phyloP scores from a whole-genome alignment of 2,888 invertebrate species.

The Ecliptopera silaceata region DNA sequence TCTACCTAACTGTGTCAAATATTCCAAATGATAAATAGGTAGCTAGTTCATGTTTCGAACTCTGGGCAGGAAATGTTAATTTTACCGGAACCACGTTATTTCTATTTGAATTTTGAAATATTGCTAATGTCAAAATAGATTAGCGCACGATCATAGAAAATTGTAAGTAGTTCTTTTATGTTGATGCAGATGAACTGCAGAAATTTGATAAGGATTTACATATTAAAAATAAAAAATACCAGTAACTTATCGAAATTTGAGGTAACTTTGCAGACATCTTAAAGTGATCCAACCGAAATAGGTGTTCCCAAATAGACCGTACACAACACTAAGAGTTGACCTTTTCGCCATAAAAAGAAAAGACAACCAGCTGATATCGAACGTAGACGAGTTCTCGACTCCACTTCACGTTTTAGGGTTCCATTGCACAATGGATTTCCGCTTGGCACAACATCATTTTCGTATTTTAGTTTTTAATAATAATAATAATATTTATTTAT shows the following conservation, averaged over 20 bases:
- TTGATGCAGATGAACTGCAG: too few relatives aligned
- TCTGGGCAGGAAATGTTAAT: not conserved
- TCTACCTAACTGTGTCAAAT: not conserved
- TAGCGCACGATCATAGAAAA: not conserved
- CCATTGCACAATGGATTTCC: not conserved
- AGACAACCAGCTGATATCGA: conserved; percentile 11
- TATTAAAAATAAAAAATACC: too few relatives aligned
- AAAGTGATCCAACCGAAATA: not conserved
- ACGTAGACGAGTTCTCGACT: conserved; percentile 24
- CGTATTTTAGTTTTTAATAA: not conserved
- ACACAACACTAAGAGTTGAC: conserved; percentile 3
- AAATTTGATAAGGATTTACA: too few relatives aligned
- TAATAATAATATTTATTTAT: too few relatives aligned
- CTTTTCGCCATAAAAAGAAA: conserved; percentile 4
- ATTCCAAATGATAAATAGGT: not conserved
- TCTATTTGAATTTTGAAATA: not conserved
- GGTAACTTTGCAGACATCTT: too few relatives aligned
- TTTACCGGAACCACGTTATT: not conserved
- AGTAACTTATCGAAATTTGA: too few relatives aligned
- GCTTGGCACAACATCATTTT: not conserved
- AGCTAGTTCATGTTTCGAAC: not conserved
- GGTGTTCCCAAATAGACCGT: not conserved
- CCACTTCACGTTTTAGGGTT: conserved; percentile 39
- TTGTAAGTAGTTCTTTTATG: not conserved
- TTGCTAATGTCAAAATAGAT: not conserved